Evolutionary conservation across 2,888 invertebrate genomes (phyloP).

Genomic region (Parnassius glacialis): DNA sequence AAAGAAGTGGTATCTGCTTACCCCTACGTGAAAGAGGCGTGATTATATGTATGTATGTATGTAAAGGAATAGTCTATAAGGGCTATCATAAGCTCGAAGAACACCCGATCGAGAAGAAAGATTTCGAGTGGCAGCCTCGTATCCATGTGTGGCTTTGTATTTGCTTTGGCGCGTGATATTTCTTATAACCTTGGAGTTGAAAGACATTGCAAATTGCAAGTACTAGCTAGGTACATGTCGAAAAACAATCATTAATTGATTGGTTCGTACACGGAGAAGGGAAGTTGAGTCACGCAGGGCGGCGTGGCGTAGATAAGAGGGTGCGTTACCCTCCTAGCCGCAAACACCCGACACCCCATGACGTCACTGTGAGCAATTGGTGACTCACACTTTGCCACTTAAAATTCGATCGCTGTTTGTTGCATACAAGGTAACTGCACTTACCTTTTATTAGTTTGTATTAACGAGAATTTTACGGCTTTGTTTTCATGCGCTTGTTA

Average conservation of each 20-base stretch:
- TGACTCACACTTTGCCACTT: slow-evolving; percentile 34
- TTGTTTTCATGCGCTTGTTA: not conserved
- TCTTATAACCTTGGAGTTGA: not conserved
- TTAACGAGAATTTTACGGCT: not conserved
- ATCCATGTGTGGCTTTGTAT: too few relatives aligned
- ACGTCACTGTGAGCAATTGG: slow-evolving; percentile 35
- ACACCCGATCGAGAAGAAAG: too few relatives aligned
- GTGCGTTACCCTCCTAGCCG: slow-evolving; percentile 30
- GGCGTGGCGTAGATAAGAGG: slow-evolving; percentile 33
- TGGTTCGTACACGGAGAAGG: slow-evolving; percentile 18
- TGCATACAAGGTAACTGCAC: slow-evolving; percentile 14
- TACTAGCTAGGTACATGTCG: slow-evolving; percentile 2
- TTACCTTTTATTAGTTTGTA: slow-evolving; percentile 9
- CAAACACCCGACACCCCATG: slow-evolving; percentile 35
- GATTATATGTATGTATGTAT: too few relatives aligned
- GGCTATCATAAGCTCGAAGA: too few relatives aligned
- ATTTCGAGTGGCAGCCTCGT: too few relatives aligned
- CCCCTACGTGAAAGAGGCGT: too few relatives aligned
- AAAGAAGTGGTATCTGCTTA: too few relatives aligned
- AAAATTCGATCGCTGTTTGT: slow-evolving; percentile 16
- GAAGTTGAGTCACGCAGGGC: slow-evolving; percentile 35
- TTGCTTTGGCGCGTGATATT: too few relatives aligned
- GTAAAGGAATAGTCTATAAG: too few relatives aligned
- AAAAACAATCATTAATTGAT: slow-evolving; percentile 26
- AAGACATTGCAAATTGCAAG: not conserved